phyloP scores from a whole-genome alignment of 2,888 invertebrate genomes.

The Drosophila testacea region DNA sequence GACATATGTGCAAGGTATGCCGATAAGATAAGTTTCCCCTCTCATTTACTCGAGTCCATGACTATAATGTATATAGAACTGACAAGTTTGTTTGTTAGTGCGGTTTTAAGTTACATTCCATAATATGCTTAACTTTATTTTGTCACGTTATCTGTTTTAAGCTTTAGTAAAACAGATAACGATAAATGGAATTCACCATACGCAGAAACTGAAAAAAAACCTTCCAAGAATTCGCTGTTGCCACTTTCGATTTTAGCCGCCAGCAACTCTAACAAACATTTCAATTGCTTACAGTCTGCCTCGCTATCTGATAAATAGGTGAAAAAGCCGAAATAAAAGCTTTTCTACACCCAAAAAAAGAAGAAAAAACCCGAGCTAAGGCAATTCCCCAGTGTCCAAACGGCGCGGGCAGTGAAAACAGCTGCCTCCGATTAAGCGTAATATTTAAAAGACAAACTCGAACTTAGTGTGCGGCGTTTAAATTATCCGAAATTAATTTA shows the following conservation, averaged over 20 bases:
- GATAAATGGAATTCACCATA: constrained; percentile 75
- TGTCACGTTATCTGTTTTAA: constrained; percentile 45
- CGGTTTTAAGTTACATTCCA: constrained; percentile 26
- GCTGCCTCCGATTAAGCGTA: constrained; percentile 44
- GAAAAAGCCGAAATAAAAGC: constrained; percentile 22
- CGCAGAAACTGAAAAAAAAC: constrained; percentile 38
- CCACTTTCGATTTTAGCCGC: constrained; percentile 57
- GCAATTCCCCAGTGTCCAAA: constrained; percentile 75
- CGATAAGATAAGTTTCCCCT: constrained; percentile 51
- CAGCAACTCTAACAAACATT: constrained; percentile 34
- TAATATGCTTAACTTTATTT: constrained; percentile 12
- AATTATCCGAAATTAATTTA: constrained; percentile 11
- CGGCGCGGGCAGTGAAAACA: constrained; percentile 76
- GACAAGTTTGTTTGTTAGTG: neutral
- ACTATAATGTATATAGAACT: constrained; percentile 8
- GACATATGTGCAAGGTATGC: constrained; percentile 51
- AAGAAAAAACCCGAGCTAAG: constrained; percentile 8
- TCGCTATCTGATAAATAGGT: constrained; percentile 47
- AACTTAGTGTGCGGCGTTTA: constrained; percentile 33
- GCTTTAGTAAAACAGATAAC: constrained; percentile 56
- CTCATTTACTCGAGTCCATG: neutral
- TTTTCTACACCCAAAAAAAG: constrained; percentile 35
- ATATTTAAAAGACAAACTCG: constrained; percentile 9
- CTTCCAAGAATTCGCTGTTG: constrained; percentile 50
- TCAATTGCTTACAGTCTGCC: constrained; percentile 24